Percentiles rank a stretch among this genome's conserved stretches.
Conservation (phyloP, 2,113 vertebrate genomes). For the Cebus imitator region DNA sequence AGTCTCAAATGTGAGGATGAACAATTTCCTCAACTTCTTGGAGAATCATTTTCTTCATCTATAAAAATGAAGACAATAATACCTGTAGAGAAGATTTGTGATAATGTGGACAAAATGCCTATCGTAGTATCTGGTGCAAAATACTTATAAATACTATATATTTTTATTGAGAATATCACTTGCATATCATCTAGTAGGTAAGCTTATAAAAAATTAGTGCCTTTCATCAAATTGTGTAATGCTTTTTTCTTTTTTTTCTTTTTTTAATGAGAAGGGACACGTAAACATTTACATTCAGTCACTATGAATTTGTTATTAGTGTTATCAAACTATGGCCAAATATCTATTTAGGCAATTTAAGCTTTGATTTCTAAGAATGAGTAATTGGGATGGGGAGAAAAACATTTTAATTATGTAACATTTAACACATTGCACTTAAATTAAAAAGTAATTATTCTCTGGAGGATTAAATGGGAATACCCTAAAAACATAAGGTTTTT, state of each 20-base stretch:
- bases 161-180: background rate
- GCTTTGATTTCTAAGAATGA: conserved; percentile 47
- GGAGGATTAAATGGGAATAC: background rate
- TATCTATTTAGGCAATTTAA: conserved; percentile 38
- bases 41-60: conserved; percentile 18
- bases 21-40: background rate
- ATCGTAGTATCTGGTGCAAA: background rate
- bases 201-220: background rate
- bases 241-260: background rate
- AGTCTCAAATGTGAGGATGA: background rate
- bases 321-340: background rate
- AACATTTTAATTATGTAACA: conserved; percentile 41
- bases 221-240: background rate
- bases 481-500: conserved; percentile 34
- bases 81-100: background rate
- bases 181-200: conserved; percentile 36
- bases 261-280: background rate
- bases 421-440: background rate
- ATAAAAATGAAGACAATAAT: background rate
- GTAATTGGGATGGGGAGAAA: background rate
- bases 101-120: background rate
- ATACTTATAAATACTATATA: background rate
- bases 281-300: conserved; percentile 12
- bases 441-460: conserved; percentile 58
- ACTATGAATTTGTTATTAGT: background rate